Base-by-base conservation (phyloP, 1,140 invertebrate species). In the Artemia franciscana region DNA sequence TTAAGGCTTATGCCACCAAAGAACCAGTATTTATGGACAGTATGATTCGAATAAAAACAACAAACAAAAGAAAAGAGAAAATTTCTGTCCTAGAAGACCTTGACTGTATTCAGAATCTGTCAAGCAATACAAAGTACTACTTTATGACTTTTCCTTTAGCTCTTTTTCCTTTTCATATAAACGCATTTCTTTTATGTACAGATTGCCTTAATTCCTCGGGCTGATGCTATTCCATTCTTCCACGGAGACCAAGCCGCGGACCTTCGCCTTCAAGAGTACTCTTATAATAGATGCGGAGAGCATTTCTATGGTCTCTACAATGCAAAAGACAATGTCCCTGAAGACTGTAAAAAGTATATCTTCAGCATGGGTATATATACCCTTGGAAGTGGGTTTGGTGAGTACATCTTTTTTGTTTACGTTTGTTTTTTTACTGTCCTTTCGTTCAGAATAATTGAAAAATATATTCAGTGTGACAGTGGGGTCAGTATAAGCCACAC, bases 161-260 rank as follows among this genome's bases (percentile, higher is more conserved):
- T 60, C 15, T 3, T 5, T 64, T 51, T 24, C 4, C 28, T 62
- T 57, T 28, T 64, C n/a, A n/a, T n/a, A n/a, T n/a, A n/a, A n/a
- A n/a, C n/a, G n/a, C n/a, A n/a, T 63, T 56, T 60, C 12, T 64
- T 5, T 58, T 25, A 60, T 12, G 64, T 68, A 25, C 67, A 87
- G 79, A 80, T 95, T 68, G 81, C 84, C 5, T 71, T 95, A 4
- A 80, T 89, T 64, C 93, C 94, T 0, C 80, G 80, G 64, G 80
- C 89, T 62, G 84, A 92, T 61, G 79, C 78, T 26, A 82, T 95
- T 61, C 84, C 86, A 25, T 88, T 95, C 69, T 94, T 93, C 72
- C 73, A 77, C 61, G 83, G 81, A 21, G 72, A 69, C 23, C 69
- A 76, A 4, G 75, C 78, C 3, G 73, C 71, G 66, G 79, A 83